These are phyloP conservation scores for Cyclophora punctaria DNA, from an alignment of 2,888 invertebrate genomes.

Conservation along the genomic window DNA sequence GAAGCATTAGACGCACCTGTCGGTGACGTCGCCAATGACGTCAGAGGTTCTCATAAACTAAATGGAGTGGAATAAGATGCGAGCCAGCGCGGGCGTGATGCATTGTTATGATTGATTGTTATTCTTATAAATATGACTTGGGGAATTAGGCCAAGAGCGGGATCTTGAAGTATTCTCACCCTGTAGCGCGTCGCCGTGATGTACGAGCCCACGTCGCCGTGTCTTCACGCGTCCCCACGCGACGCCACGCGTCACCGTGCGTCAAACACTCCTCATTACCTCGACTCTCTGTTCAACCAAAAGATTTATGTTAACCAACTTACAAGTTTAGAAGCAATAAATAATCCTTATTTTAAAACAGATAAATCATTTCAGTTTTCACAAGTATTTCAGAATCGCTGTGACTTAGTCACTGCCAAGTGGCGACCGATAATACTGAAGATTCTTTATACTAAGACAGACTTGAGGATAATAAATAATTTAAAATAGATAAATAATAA, in stretches of 20 bases:
- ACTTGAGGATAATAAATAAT: no score
- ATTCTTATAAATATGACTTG: constrained; percentile 54
- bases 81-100: constrained; percentile 34
- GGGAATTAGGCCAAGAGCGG: constrained; percentile 59
- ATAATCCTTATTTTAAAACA: no score
- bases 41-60: constrained; percentile 33
- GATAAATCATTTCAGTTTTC: no score
- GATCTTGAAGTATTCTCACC: constrained; percentile 59
- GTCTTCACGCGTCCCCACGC: not conserved
- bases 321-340: no score
- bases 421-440: no score
- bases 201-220: constrained; percentile 1
- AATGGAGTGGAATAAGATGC: constrained; percentile 22
- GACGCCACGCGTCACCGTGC: not conserved
- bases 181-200: constrained; percentile 43
- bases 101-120: constrained; percentile 58
- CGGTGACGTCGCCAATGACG: constrained; percentile 30
- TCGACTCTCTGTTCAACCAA: no score
- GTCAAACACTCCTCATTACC: not conserved
- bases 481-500: no score
- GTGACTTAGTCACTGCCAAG: no score
- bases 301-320: no score
- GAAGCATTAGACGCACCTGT: constrained; percentile 30
- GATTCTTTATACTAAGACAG: no score
- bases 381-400: no score